A percentile compares a stretch with the other conserved stretches of the same genome.
phyloP scores from a whole-genome alignment of 2,113 vertebrate genomes.

The Paraplagusia blochii region DNA sequence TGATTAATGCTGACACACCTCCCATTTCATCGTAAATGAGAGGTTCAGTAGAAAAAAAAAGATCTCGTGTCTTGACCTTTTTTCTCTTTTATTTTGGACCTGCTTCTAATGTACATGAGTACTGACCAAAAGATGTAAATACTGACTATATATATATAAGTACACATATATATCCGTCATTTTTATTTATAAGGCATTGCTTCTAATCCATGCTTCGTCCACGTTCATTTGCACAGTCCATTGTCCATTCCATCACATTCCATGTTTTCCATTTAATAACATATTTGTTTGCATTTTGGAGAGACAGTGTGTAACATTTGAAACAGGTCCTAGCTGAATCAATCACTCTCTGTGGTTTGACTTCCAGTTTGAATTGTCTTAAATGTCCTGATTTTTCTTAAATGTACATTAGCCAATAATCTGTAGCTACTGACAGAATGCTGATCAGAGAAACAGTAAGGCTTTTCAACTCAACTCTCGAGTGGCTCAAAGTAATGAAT shows the following conservation, averaged over 20 bases:
- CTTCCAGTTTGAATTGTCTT: constrained; percentile 65
- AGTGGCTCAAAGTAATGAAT: constrained; percentile 19
- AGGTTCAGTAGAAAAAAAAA: constrained; percentile 64
- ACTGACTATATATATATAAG: constrained; percentile 20
- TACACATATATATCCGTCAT: constrained; percentile 8
- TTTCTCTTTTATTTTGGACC: constrained; percentile 70
- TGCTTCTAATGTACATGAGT: constrained; percentile 78
- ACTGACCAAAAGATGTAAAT: constrained; percentile 65
- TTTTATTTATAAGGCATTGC: constrained; percentile 44
- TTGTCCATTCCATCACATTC: constrained; percentile 22
- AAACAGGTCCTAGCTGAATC: constrained; percentile 76
- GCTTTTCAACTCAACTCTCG: constrained; percentile 75
- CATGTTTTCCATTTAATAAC: constrained; percentile 32
- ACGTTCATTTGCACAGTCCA: constrained; percentile 43
- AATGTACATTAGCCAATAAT: constrained; percentile 52
- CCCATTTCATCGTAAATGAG: constrained; percentile 71
- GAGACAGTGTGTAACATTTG: constrained; percentile 72
- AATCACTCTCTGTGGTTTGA: constrained; percentile 62
- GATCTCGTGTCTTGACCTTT: constrained; percentile 67
- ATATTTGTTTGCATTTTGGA: constrained; percentile 47
- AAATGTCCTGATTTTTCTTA: constrained; percentile 59
- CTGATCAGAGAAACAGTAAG: constrained; percentile 75
- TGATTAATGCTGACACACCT: constrained; percentile 63
- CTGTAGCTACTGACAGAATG: constrained; percentile 55
- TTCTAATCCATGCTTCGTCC: constrained; percentile 30